These are phyloP conservation scores for Halichoerus grypus DNA, from an alignment of 2,113 vertebrate species.

Conservation along the genomic window DNA sequence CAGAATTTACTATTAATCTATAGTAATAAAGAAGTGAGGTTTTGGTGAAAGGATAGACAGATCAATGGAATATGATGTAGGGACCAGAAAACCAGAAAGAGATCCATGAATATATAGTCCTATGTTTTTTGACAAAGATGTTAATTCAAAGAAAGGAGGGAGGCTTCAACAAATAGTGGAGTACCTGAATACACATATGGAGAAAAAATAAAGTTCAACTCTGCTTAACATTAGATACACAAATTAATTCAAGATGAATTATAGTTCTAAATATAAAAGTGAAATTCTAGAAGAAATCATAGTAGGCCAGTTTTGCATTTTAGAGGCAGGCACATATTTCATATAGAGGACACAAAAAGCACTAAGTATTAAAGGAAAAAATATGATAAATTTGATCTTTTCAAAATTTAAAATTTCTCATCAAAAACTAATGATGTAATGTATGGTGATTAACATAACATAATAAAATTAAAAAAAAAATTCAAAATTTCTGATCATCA, in stretches of 20 bases:
- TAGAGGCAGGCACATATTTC: neutral
- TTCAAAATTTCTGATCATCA: constrained; percentile 1
- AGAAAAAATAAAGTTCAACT: neutral
- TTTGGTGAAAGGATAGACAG: neutral
- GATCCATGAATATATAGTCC: neutral
- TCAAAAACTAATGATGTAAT: neutral
- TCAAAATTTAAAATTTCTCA: constrained; percentile 14
- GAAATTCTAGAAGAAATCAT: neutral
- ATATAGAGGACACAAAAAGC: neutral
- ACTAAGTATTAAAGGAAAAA: neutral
- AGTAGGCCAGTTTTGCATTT: neutral
- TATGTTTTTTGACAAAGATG: neutral
- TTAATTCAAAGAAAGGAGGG: neutral
- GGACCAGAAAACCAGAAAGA: neutral
- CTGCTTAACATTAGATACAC: neutral
- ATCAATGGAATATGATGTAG: neutral
- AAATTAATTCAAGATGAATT: constrained; percentile 4
- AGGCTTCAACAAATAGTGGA: neutral
- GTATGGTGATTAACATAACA: too few species aligned
- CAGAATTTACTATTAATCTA: neutral
- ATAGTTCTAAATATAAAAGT: neutral
- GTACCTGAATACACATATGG: neutral
- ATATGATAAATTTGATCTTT: neutral
- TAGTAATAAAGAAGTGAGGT: neutral
- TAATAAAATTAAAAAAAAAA: neutral